These are phyloP conservation scores for Apostichopus californicus DNA, from an alignment of 35 echinoderm and acorn worm genomes.

Conservation along the genomic window DNA sequence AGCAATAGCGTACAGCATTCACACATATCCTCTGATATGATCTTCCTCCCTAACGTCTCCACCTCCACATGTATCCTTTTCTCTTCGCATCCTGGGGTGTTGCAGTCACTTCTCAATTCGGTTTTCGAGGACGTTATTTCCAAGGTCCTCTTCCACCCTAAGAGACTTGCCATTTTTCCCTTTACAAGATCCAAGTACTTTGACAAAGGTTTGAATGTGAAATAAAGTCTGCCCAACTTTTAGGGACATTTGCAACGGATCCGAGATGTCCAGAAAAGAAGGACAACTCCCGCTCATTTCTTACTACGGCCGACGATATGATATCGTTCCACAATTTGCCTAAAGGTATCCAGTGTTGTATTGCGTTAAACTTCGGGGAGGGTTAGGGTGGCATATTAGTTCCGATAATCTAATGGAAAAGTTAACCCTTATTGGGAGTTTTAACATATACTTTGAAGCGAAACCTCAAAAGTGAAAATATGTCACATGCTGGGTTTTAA, in stretches of 20 bases:
- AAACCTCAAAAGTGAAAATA: background rate
- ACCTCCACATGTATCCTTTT: slow-evolving; percentile 50
- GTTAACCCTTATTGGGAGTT: background rate
- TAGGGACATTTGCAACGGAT: background rate
- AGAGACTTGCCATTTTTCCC: slow-evolving; percentile 28
- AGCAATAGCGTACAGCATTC: slow-evolving; percentile 50
- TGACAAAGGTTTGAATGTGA: background rate
- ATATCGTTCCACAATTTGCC: background rate
- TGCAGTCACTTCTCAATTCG: background rate
- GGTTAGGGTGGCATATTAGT: background rate
- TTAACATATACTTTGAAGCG: background rate
- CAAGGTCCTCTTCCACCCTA: slow-evolving; percentile 42
- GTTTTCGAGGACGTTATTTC: slow-evolving; percentile 24
- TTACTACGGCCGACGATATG: background rate
- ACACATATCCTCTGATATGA: slow-evolving; percentile 59
- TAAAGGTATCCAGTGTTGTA: background rate
- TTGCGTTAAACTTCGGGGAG: background rate
- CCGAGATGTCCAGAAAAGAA: background rate
- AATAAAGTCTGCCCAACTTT: background rate
- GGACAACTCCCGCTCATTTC: background rate
- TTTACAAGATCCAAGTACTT: background rate
- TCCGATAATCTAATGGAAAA: background rate
- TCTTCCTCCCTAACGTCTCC: slow-evolving; percentile 16
- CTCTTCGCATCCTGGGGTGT: slow-evolving; percentile 38
- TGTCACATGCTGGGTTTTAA: slow-evolving; percentile 23